Evolutionary conservation across 2,113 vertebrate genomes (phyloP).

Genomic region (Ceyx melanurus): DNA sequence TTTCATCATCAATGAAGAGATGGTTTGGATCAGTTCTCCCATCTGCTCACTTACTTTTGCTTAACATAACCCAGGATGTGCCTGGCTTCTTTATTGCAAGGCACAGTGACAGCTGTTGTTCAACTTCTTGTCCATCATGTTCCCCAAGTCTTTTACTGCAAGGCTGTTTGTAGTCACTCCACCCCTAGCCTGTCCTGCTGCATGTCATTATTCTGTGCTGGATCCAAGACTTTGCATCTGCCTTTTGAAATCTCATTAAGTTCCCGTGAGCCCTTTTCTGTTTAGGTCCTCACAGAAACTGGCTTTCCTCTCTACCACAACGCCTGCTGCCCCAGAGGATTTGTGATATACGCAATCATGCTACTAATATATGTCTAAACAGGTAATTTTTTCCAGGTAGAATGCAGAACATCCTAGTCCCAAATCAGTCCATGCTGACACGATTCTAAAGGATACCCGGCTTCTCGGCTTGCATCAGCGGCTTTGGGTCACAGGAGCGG

Average conservation of each 20-base stretch:
- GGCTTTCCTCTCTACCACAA: background rate
- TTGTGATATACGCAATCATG: background rate
- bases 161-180: background rate
- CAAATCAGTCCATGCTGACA: conserved; percentile 27
- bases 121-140: background rate
- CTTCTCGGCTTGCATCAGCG: conserved; percentile 93
- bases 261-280: background rate
- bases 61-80: background rate
- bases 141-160: background rate
- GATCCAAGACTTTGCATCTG: background rate
- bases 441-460: conserved; percentile 90
- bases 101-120: background rate
- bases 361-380: background rate
- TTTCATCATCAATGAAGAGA: background rate
- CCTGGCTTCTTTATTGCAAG: background rate
- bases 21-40: background rate
- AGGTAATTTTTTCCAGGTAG: background rate
- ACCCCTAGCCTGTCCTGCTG: background rate
- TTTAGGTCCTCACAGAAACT: background rate
- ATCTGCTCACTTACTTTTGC: background rate
- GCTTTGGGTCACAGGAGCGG: conserved; percentile 88
- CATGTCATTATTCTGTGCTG: background rate
- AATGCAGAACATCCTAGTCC: background rate
- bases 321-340: background rate
- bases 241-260: background rate